Evolutionary conservation across 1,140 invertebrate species (phyloP), one percentile per base, ranked within the genome.

Genomic region (Neotoxoptera formosana): DNA sequence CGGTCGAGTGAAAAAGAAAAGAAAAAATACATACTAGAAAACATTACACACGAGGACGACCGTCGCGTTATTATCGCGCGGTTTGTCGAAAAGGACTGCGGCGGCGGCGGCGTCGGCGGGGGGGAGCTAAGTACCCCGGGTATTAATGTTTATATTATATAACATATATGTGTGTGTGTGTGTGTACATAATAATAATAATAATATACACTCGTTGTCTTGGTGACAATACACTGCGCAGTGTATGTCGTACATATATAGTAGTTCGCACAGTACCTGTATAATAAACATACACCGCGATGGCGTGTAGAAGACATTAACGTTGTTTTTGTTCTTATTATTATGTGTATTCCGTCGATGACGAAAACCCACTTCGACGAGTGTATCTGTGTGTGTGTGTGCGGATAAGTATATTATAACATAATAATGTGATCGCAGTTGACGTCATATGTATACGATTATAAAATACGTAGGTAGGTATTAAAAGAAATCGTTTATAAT

Each of bases 141-240:
- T 67, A 67, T 67, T 67, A 67, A 67, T 67, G 60, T 67, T 67
- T 67, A 67, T 67, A 67, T 67, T 76, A 76, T n/a, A 76, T 76
- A 76, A n/a, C 1, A 76, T n/a, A n/a, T 67, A n/a, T 14, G 14
- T 60, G 25, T 60, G 56, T 60, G 53, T 36, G 81, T 45, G 36
- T 86, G 9, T 84, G 8, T 41, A 23, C 30, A 30, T 23, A 25
- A 86, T 41, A 25, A 76, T 76, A 76, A 67, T n/a, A 60, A 67
- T 67, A 67, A 67, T 53, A 76, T 34, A 76, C 60, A 89, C 20
- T 8, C 87, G 87, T 89, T 89, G 87, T 89, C 87, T 89, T 53
- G 87, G 87, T 89, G 87, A 89, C 48, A 89, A 53, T 89, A 23
- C 21, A 84, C 81, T 34, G 48, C 34, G 87, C 53, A n/a, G n/a